phyloP scores from a whole-genome alignment of 2,113 vertebrate species.

The Polypterus bichir region DNA sequence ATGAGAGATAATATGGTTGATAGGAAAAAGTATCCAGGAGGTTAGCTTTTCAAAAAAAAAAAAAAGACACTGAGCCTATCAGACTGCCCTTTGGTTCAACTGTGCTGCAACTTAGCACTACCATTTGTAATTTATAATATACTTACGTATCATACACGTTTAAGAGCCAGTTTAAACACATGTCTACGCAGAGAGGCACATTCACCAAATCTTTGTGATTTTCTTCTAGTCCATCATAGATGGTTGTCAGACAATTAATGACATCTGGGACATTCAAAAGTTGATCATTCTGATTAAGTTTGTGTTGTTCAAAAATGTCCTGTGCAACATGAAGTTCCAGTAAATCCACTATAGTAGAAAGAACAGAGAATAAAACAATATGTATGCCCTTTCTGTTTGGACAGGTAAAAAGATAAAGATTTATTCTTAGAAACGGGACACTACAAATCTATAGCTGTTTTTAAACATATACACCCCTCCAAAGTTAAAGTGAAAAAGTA shows the following conservation, averaged over 20 bases:
- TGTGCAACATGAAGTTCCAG: conserved; percentile 80
- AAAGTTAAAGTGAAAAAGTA: too few species aligned
- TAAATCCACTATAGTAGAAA: conserved; percentile 67
- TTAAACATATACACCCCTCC: too few species aligned
- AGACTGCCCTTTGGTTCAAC: too few species aligned
- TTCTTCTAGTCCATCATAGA: conserved; percentile 85
- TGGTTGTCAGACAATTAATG: conserved; percentile 81
- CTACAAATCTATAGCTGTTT: too few species aligned
- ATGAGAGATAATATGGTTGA: too few species aligned
- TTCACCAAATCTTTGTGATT: conserved; percentile 88
- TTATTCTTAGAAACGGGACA: too few species aligned
- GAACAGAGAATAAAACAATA: neutral
- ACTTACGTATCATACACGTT: conserved; percentile 95
- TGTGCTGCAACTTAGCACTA: too few species aligned
- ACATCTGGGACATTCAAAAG: conserved; percentile 79
- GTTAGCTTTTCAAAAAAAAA: too few species aligned
- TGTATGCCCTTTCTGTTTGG: too few species aligned
- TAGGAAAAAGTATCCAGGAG: too few species aligned
- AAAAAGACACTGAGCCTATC: too few species aligned
- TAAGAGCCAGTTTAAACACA: conserved; percentile 97
- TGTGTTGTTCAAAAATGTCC: conserved; percentile 79
- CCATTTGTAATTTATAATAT: neutral
- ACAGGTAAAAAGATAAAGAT: too few species aligned
- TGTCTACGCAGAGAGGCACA: conserved; percentile 86
- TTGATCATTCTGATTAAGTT: conserved; percentile 73